Conservation (phyloP, 1,140 invertebrate genomes). For the Drosophila nasuta region DNA sequence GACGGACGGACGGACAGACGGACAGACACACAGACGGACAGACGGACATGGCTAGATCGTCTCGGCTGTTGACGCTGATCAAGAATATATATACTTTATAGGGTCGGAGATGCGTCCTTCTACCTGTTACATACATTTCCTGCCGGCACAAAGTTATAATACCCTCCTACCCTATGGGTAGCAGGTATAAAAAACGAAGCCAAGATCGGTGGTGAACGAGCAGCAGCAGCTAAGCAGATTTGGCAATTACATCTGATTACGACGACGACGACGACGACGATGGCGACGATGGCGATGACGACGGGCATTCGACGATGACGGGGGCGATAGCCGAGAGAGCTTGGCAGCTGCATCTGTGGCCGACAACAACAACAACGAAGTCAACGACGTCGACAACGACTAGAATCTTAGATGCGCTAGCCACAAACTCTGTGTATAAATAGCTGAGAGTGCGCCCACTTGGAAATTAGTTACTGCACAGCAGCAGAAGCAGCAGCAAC, state of each 20-base stretch:
- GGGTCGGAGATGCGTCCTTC: too few species aligned
- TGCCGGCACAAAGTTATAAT: too few species aligned
- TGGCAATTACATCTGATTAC: constrained; percentile 79
- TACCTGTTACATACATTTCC: too few species aligned
- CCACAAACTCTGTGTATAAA: constrained; percentile 56
- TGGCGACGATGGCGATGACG: constrained; percentile 1
- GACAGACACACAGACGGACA: too few species aligned
- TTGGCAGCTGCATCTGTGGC: constrained; percentile 20
- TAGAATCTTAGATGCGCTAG: constrained; percentile 62
- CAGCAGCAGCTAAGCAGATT: constrained; percentile 53
- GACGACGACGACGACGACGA: constrained; percentile 24
- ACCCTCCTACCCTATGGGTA: too few species aligned
- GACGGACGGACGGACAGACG: too few species aligned
- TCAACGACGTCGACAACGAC: neutral
- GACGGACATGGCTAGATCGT: too few species aligned
- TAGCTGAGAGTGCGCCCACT: constrained; percentile 67
- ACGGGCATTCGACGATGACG: neutral
- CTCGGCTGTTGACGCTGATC: too few species aligned
- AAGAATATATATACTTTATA: too few species aligned
- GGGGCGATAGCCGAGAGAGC: neutral
- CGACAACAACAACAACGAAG: neutral
- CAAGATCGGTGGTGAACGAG: constrained; percentile 24
- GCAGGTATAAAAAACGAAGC: constrained; percentile 26
- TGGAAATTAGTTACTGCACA: constrained; percentile 71
- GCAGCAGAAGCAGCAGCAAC: constrained; percentile 51